phyloP scores from a whole-genome alignment of 2,888 invertebrate species.

The Tridacna gigas region DNA sequence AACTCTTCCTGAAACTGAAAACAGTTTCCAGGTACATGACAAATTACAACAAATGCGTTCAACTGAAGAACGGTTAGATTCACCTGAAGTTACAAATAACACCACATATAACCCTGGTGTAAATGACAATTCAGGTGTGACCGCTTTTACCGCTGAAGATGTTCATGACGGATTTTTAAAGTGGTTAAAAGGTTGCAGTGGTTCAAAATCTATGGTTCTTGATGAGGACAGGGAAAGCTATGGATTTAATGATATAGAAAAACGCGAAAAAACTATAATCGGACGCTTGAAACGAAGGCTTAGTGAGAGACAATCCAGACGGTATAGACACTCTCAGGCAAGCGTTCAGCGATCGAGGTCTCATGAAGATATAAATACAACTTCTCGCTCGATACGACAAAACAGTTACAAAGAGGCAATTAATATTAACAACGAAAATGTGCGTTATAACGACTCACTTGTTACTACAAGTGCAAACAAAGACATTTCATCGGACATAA shows the following conservation, averaged over 20 bases:
- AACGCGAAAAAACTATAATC: not conserved
- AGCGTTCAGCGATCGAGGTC: not conserved
- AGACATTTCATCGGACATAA: not conserved
- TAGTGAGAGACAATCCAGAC: not conserved
- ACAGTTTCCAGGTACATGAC: too few relatives aligned
- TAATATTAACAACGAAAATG: not conserved
- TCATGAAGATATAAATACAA: slow-evolving; percentile 1
- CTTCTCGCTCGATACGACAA: not conserved
- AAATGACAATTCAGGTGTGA: not conserved
- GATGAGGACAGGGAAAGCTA: slow-evolving; percentile 45
- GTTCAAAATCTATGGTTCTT: slow-evolving; percentile 27
- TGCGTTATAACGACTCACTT: not conserved
- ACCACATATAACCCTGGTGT: too few relatives aligned
- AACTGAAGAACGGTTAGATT: too few relatives aligned
- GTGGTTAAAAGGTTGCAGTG: slow-evolving; percentile 33
- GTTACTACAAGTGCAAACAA: not conserved
- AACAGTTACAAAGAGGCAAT: slow-evolving; percentile 8
- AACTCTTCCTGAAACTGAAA: too few relatives aligned
- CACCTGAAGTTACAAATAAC: too few relatives aligned
- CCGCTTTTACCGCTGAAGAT: slow-evolving; percentile 23
- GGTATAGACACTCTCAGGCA: not conserved
- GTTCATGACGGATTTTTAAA: slow-evolving; percentile 45
- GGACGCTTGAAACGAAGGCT: not conserved
- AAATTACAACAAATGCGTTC: too few relatives aligned
- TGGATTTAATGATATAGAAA: slow-evolving; percentile 23